phyloP scores from a whole-genome alignment of 2,797 vertebrate genomes.

The Oryzias sinensis region DNA sequence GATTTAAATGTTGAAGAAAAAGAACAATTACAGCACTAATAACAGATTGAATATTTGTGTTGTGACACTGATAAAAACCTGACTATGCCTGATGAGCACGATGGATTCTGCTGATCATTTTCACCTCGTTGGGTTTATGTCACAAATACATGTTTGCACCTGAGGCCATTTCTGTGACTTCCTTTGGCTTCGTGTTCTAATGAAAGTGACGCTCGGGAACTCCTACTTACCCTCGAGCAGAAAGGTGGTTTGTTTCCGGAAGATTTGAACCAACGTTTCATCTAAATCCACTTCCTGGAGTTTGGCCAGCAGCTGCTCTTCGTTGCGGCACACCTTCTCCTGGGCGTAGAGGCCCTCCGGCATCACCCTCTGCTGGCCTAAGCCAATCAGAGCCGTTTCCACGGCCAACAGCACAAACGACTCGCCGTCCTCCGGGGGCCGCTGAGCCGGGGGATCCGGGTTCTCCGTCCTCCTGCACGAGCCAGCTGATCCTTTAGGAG shows the following conservation, averaged over 20 bases:
- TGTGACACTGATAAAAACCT: no score
- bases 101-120: no score
- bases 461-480: conserved; percentile 80
- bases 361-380: conserved; percentile 94
- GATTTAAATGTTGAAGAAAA: no score
- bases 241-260: conserved; percentile 91
- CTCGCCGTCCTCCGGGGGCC: conserved; percentile 89
- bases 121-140: no score
- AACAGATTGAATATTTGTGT: no score
- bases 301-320: conserved; percentile 91
- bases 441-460: conserved; percentile 78
- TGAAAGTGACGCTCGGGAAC: no score
- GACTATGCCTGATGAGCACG: no score
- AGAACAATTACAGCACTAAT: no score
- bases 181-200: no score
- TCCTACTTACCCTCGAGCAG: conserved; percentile 88
- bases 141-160: no score
- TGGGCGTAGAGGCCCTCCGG: conserved; percentile 94
- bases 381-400: conserved; percentile 89
- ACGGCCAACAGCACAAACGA: conserved; percentile 87
- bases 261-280: conserved; percentile 89
- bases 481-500: conserved; percentile 60
- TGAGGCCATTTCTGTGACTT: no score
- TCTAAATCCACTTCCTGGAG: conserved; percentile 91
- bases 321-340: conserved; percentile 94